These are phyloP conservation scores for Pegoplata infirma DNA, from an alignment of 2,888 invertebrate genomes.

Conservation along the genomic window DNA sequence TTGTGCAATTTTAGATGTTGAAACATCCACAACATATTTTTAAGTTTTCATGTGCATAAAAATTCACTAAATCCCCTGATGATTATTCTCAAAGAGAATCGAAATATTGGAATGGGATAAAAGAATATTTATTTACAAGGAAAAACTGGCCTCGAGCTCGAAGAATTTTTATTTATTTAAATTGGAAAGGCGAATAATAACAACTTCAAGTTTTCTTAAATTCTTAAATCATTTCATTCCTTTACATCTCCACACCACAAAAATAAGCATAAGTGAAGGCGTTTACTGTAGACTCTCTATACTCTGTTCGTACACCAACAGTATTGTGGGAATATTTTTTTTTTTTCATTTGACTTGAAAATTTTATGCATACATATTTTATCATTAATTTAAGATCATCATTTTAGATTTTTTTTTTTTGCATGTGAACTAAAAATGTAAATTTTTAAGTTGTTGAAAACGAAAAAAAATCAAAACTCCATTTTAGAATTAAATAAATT, in stretches of 20 bases:
- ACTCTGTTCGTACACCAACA: background rate
- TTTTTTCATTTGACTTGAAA: slow-evolving; percentile 24
- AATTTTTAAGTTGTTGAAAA: slow-evolving; percentile 15
- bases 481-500: background rate
- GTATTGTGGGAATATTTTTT: slow-evolving; percentile 38
- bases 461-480: background rate
- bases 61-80: too few species aligned
- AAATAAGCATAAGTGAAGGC: slow-evolving; percentile 36
- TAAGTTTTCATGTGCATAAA: too few species aligned
- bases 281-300: slow-evolving; percentile 34
- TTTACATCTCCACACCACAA: background rate
- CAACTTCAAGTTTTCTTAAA: too few species aligned
- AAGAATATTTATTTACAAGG: too few species aligned
- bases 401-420: too few species aligned
- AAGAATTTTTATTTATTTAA: too few species aligned
- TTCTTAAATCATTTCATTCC: background rate
- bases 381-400: slow-evolving; percentile 55
- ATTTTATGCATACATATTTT: slow-evolving; percentile 44
- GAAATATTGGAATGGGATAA: too few species aligned
- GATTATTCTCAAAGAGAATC: too few species aligned
- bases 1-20: too few species aligned
- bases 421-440: slow-evolving; percentile 50
- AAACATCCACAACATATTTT: too few species aligned
- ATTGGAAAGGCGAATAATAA: too few species aligned
- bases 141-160: too few species aligned